These are phyloP conservation scores for Lagopus leucura DNA, from an alignment of 2,113 vertebrate species.

Conservation along the genomic window DNA sequence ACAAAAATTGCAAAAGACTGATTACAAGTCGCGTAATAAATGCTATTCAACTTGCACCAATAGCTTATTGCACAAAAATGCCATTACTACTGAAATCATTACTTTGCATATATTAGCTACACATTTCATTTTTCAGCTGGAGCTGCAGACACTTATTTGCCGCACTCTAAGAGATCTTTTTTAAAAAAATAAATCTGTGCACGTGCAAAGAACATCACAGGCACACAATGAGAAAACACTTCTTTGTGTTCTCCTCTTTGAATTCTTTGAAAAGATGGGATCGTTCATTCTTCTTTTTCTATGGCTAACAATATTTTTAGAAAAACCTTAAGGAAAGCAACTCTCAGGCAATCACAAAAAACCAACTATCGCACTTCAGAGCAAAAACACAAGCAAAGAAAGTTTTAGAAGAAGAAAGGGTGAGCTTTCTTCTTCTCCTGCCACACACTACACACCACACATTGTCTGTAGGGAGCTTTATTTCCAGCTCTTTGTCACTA, in stretches of 20 bases:
- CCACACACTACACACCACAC: not conserved
- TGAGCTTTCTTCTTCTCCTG: not conserved
- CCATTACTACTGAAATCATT: not conserved
- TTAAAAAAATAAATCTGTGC: not conserved
- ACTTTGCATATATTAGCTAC: not conserved
- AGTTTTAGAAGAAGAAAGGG: conserved; percentile 29
- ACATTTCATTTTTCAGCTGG: conserved; percentile 1
- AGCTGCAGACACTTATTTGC: not conserved
- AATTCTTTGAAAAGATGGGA: not conserved
- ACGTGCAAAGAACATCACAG: not conserved
- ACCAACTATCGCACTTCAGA: not conserved
- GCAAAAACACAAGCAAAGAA: not conserved
- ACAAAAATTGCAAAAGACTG: not conserved
- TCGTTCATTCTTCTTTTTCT: not conserved
- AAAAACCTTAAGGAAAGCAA: not conserved
- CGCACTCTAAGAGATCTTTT: not conserved
- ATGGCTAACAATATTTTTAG: not conserved
- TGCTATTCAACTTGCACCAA: not conserved
- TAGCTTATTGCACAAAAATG: not conserved
- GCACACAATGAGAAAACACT: not conserved
- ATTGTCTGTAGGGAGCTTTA: not conserved
- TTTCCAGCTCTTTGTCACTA: conserved; percentile 11
- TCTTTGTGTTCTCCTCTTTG: not conserved
- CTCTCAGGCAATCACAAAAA: not conserved
- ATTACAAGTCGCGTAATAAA: not conserved